Evolutionary conservation across 2,888 invertebrate species (phyloP), one percentile per base, ranked within the genome.

Genomic region (Gymnocheta viridis): DNA sequence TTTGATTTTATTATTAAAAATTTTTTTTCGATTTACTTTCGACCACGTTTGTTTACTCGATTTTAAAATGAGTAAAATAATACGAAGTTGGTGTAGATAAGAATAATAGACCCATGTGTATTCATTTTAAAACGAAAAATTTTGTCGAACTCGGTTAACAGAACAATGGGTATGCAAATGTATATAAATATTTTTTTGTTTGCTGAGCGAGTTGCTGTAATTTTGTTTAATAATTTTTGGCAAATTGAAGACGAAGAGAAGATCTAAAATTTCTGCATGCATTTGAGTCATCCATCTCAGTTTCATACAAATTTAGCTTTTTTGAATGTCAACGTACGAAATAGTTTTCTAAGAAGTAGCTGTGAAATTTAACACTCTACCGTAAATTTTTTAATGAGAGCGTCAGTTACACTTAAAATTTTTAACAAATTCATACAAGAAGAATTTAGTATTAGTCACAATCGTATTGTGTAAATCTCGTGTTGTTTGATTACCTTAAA

Each of bases 341-440:
- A 54, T 44, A 44, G n/a, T 22, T 56, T 54, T 69, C 22, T 17
- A 69, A 70, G 56, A 41, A 56, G 27, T 2, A 38, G 17, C 56
- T 56, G 70, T 58, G 22, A 70, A 58, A 22, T 41, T 32, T 58
- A 58, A 44, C 44, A 44, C 41, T 17, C 29, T 17, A 58, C 0
- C 22, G 58, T 58, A 14, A 70, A 70, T 44, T 58, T 22, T 44
- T 22, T 9, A 58, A 70, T 29, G 44, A 70, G 22, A 70, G 70
- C 41, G 19, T 44, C 10, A 12, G 17, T 44, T 58, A 58, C 54
- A 56, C 17, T 38, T 24, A 0, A 32, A 66, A 32, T 47, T 10
- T 27, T 70, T 56, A 72, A 47, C 12, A 49, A 60, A 35, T 74
- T 62, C 38, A 2, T 22, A 4, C 24, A 27, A 62, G 14, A 64